Percentiles rank a stretch among this genome's conserved stretches.
Evolutionary conservation across 2,113 vertebrate genomes (phyloP).

Genomic region (Xenopus borealis): DNA sequence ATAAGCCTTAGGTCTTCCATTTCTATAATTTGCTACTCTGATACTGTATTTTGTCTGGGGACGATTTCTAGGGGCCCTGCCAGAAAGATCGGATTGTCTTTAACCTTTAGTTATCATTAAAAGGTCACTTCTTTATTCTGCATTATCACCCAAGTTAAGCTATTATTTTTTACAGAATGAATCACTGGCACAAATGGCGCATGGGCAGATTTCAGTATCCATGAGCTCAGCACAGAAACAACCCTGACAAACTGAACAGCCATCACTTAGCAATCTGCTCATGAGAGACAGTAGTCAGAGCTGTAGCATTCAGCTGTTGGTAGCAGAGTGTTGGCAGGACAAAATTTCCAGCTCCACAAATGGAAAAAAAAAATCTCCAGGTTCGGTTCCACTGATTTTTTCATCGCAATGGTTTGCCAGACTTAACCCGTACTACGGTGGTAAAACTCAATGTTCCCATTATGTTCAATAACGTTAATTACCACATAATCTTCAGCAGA

Average conservation of each 20-base stretch:
- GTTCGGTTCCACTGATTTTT: constrained; percentile 17
- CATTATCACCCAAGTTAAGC: neutral
- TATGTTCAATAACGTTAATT: no score
- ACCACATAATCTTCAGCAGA: no score
- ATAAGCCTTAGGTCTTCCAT: neutral
- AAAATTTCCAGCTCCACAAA: constrained; percentile 21
- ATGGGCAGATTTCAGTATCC: constrained; percentile 1
- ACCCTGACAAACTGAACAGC: constrained; percentile 27
- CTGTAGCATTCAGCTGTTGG: constrained; percentile 27
- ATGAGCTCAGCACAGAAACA: constrained; percentile 6
- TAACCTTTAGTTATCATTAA: neutral
- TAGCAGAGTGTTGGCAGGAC: constrained; percentile 24
- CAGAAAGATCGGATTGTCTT: neutral
- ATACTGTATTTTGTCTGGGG: no score
- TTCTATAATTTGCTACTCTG: constrained; percentile 5
- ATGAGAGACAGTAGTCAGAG: constrained; percentile 14
- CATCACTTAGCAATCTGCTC: constrained; percentile 34
- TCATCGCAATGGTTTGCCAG: constrained; percentile 6
- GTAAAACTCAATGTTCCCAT: no score
- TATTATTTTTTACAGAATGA: neutral
- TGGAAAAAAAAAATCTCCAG: constrained; percentile 11
- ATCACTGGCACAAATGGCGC: neutral
- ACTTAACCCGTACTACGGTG: neutral
- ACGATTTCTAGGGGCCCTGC: no score
- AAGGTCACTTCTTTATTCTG: neutral